Conservation (phyloP, 1,140 invertebrate species). For the Branchinecta lindahli region DNA sequence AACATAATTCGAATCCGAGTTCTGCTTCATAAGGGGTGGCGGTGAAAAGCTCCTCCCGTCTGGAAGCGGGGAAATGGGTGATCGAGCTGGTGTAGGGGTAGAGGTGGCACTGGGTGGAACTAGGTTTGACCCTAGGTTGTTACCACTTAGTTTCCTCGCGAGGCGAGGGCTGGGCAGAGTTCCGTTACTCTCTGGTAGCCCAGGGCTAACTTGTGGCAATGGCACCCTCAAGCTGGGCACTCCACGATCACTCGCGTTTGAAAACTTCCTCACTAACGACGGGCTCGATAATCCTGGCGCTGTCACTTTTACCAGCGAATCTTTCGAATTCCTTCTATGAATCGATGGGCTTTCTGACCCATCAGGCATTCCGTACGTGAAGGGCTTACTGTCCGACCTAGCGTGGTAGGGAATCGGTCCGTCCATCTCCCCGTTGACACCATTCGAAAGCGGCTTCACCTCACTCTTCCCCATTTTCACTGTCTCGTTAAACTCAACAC, state of each 20-base stretch:
- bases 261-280: conserved; percentile 42
- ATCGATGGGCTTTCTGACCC: conserved; percentile 15
- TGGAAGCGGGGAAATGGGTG: not conserved
- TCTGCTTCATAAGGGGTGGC: conserved; percentile 9
- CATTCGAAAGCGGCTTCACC: conserved; percentile 7
- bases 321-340: conserved; percentile 23
- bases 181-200: conserved; percentile 1
- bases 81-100: not conserved
- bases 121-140: not conserved
- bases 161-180: conserved; percentile 14
- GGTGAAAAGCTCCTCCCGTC: conserved; percentile 12
- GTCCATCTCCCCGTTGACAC: conserved; percentile 20
- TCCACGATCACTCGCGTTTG: conserved; percentile 15
- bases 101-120: conserved; percentile 7
- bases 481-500: conserved; percentile 6
- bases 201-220: conserved; percentile 12
- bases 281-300: conserved; percentile 44
- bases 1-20: not conserved
- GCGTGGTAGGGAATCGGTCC: conserved; percentile 56
- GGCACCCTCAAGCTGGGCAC: conserved; percentile 12
- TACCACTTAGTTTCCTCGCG: conserved; percentile 17
- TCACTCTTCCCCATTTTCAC: conserved; percentile 6
- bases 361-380: conserved; percentile 46
- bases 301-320: conserved; percentile 19
- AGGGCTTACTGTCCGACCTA: conserved; percentile 56